Conservation (phyloP, 35 echinoderm and acorn worm genomes). For the Acanthaster planci region DNA sequence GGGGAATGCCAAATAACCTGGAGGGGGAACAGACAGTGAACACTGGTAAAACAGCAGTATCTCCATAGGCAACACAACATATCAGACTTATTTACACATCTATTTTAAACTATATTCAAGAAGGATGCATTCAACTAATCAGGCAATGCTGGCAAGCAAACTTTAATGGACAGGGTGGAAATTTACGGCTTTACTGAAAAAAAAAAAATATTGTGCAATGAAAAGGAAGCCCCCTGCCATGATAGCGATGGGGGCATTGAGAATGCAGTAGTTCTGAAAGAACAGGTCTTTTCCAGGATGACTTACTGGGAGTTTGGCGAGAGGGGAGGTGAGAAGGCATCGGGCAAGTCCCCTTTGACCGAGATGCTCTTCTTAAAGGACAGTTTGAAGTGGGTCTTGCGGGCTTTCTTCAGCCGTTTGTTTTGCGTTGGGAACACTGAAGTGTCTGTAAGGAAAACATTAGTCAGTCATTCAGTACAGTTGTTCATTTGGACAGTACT, state of each 20-base stretch:
- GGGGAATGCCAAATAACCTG: constrained; percentile 91
- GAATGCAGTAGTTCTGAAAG: not conserved
- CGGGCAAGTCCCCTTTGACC: constrained; percentile 41
- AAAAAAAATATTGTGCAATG: too few relatives aligned
- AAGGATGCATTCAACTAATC: too few relatives aligned
- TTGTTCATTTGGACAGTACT: not conserved
- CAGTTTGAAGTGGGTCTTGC: constrained; percentile 87
- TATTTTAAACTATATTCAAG: too few relatives aligned
- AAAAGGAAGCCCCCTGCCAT: too few relatives aligned
- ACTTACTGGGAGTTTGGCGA: constrained; percentile 78
- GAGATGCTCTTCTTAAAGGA: constrained; percentile 81
- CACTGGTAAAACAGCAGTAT: not conserved
- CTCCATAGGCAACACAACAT: not conserved
- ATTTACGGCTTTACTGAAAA: too few relatives aligned
- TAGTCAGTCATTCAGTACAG: not conserved
- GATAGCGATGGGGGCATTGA: not conserved
- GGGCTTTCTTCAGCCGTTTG: constrained; percentile 68
- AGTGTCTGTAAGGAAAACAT: constrained; percentile 47
- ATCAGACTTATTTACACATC: too few relatives aligned
- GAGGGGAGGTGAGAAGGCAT: constrained; percentile 31
- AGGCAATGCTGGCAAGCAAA: too few relatives aligned
- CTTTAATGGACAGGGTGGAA: too few relatives aligned
- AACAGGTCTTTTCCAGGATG: too few relatives aligned
- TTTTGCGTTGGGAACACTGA: constrained; percentile 49
- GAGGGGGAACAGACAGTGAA: constrained; percentile 7